phyloP scores from a whole-genome alignment of 2,888 invertebrate genomes.

The Labia minor region DNA sequence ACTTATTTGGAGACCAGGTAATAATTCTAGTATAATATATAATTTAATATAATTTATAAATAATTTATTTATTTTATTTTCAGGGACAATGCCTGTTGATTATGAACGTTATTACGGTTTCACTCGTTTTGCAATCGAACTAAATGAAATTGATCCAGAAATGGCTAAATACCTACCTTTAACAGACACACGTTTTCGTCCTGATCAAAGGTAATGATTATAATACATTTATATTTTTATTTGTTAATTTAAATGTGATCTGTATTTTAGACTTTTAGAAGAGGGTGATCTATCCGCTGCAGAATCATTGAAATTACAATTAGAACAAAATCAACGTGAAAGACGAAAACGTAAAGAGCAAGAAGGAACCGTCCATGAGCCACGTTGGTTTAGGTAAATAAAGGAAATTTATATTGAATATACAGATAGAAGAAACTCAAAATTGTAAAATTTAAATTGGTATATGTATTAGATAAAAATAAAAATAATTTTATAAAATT shows the following conservation, averaged over 20 bases:
- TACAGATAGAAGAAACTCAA: no score
- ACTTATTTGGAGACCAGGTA: slow-evolving; percentile 68
- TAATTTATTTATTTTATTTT: background rate
- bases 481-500: no score
- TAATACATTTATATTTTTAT: slow-evolving; percentile 14
- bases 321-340: slow-evolving; percentile 67
- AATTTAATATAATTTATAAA: background rate
- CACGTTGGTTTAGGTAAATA: slow-evolving; percentile 52
- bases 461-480: no score
- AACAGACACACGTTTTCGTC: slow-evolving; percentile 67
- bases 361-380: slow-evolving; percentile 36
- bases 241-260: background rate
- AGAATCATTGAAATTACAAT: slow-evolving; percentile 55
- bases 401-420: no score
- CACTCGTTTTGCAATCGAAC: slow-evolving; percentile 71
- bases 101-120: slow-evolving; percentile 73
- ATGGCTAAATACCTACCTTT: slow-evolving; percentile 49
- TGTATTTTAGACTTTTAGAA: slow-evolving; percentile 47
- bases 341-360: slow-evolving; percentile 50
- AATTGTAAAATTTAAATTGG: no score
- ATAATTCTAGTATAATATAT: background rate
- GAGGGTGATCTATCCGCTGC: slow-evolving; percentile 62
- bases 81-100: slow-evolving; percentile 68
- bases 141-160: slow-evolving; percentile 64
- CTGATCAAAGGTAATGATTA: slow-evolving; percentile 51